These are phyloP conservation scores for Drosophila funebris DNA, from an alignment of 1,140 invertebrate species.

Conservation along the genomic window DNA sequence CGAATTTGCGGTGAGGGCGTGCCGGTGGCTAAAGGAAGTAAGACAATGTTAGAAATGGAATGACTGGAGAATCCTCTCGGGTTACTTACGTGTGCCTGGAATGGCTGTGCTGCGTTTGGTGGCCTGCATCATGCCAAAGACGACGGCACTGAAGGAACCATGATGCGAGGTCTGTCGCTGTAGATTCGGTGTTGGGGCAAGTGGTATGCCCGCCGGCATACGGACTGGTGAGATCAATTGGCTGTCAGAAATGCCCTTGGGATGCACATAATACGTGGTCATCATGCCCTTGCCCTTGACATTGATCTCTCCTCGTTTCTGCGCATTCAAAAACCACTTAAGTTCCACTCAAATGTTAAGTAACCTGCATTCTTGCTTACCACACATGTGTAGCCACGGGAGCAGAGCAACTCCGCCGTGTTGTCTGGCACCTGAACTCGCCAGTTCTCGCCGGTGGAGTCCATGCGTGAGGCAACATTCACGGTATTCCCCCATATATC, in stretches of 20 bases:
- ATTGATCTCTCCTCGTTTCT: conserved; percentile 91
- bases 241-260: conserved; percentile 85
- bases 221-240: conserved; percentile 79
- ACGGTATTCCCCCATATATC: conserved; percentile 99
- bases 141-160: conserved; percentile 92
- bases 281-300: conserved; percentile 98
- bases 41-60: background rate
- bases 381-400: conserved; percentile 79
- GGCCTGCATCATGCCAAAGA: conserved; percentile 93
- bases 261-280: conserved; percentile 96
- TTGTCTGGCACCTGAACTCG: conserved; percentile 94
- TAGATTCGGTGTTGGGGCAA: conserved; percentile 83
- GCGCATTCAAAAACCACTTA: conserved; percentile 20
- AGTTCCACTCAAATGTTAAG: background rate
- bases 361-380: conserved; percentile 46
- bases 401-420: conserved; percentile 87
- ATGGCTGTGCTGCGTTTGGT: conserved; percentile 87
- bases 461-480: conserved; percentile 97
- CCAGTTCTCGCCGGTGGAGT: conserved; percentile 94
- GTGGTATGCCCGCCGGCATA: conserved; percentile 73
- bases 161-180: conserved; percentile 89
- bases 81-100: conserved; percentile 83
- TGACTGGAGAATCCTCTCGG: background rate
- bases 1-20: conserved; percentile 83
- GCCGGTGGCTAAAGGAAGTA: conserved; percentile 63